Percentiles rank a stretch among this genome's conserved stretches.
Conservation (phyloP, 2,113 vertebrate genomes). For the Paramisgurnus dabryanus region DNA sequence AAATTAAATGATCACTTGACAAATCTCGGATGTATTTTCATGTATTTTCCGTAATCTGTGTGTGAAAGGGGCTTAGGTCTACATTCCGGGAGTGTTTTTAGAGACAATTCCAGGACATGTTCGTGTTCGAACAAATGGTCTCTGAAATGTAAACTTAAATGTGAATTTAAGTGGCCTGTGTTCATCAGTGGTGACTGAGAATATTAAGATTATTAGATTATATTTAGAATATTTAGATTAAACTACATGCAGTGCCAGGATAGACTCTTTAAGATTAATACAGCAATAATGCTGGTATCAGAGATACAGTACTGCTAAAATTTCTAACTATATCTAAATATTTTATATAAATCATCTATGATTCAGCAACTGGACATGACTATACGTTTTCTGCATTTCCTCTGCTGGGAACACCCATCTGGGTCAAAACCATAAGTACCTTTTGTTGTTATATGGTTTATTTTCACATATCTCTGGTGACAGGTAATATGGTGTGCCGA, state of each 20-base stretch:
- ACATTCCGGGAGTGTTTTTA: no score
- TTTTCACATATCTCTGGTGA: slow-evolving; percentile 99
- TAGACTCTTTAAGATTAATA: slow-evolving; percentile 51
- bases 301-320: neutral
- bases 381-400: neutral
- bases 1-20: no score
- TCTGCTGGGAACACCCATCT: neutral
- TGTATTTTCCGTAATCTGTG: no score
- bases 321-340: no score
- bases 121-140: no score
- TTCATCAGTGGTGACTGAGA: slow-evolving; percentile 8
- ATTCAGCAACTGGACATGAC: slow-evolving; percentile 23
- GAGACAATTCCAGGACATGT: no score
- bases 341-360: slow-evolving; percentile 6
- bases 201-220: no score
- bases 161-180: neutral
- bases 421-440: slow-evolving; percentile 71
- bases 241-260: slow-evolving; percentile 50
- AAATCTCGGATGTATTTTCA: no score
- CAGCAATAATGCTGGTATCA: slow-evolving; percentile 36
- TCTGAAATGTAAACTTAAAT: no score
- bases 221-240: slow-evolving; percentile 38
- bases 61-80: no score
- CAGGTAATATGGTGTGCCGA: slow-evolving; percentile 96
- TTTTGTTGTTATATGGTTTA: slow-evolving; percentile 99